phyloP scores from a whole-genome alignment of 2,113 vertebrate genomes.

The Sylvicapra grimmia region DNA sequence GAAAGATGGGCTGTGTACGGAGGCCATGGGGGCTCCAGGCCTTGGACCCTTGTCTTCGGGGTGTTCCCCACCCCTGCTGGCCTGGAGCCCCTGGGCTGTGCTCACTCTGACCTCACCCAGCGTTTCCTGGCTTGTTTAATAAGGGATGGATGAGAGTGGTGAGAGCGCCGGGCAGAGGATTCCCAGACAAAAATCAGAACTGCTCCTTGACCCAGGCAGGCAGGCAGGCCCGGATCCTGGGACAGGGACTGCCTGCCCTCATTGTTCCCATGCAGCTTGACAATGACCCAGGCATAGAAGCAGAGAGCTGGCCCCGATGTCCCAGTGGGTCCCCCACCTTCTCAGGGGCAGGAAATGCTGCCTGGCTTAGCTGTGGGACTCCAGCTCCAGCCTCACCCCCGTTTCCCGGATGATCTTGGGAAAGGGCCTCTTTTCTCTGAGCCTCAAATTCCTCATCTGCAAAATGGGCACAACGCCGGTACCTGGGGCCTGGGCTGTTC shows the following conservation, averaged over 20 bases:
- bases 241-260: background rate
- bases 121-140: background rate
- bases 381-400: background rate
- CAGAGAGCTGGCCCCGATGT: background rate
- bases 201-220: too few relatives aligned
- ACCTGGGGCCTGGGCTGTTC: too few relatives aligned
- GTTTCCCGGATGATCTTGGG: background rate
- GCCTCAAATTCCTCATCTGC: background rate
- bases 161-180: background rate
- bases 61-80: background rate
- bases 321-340: background rate
- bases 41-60: background rate
- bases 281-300: background rate
- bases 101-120: background rate
- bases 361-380: background rate
- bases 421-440: background rate
- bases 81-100: background rate
- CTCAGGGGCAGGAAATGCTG: background rate
- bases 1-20: background rate
- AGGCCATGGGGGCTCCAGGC: background rate
- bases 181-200: background rate
- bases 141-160: too few relatives aligned
- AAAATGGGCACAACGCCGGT: background rate
- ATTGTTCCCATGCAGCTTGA: fast-evolving
- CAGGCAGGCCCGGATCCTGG: background rate